phyloP scores from a whole-genome alignment of 2,797 vertebrate species.

The Cryptoblepharus egeriae region DNA sequence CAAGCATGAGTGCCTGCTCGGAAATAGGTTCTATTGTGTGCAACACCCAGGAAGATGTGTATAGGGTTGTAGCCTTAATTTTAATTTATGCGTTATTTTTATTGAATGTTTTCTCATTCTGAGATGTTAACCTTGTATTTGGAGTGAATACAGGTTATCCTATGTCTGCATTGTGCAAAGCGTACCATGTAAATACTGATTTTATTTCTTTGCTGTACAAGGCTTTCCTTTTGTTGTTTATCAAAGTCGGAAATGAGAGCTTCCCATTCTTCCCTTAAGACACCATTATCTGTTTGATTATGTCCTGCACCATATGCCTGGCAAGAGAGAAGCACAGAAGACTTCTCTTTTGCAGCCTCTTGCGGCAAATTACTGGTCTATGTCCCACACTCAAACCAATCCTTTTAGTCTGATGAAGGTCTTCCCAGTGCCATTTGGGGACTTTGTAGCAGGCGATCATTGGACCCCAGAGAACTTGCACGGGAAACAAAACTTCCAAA shows the following conservation, averaged over 20 bases:
- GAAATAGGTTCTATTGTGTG: too few relatives aligned
- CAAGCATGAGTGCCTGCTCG: too few relatives aligned
- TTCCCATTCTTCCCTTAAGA: slow-evolving; percentile 21
- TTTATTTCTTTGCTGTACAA: not conserved
- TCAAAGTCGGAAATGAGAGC: slow-evolving; percentile 29
- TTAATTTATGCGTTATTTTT: not conserved
- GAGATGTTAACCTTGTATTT: not conserved
- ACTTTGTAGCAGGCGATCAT: slow-evolving; percentile 21
- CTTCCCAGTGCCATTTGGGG: slow-evolving; percentile 22
- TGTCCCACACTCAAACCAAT: slow-evolving; percentile 35
- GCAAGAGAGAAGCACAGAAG: not conserved
- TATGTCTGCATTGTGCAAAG: not conserved
- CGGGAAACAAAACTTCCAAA: slow-evolving; percentile 35
- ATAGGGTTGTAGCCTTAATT: not conserved
- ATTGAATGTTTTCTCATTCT: not conserved
- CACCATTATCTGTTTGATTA: slow-evolving; percentile 20
- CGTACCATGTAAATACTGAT: fast-evolving
- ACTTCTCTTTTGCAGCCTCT: slow-evolving; percentile 4
- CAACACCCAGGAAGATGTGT: too few relatives aligned
- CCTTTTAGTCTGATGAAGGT: slow-evolving; percentile 14
- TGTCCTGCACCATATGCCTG: fast-evolving
- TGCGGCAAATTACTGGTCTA: slow-evolving; percentile 14
- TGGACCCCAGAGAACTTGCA: not conserved
- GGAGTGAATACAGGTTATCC: not conserved
- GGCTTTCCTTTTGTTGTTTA: slow-evolving; percentile 21